A percentile compares a stretch with the other conserved stretches of the same genome.
These are phyloP conservation scores for Brachypalpus laphriformis DNA, from an alignment of 2,888 invertebrate genomes.

Conservation along the genomic window DNA sequence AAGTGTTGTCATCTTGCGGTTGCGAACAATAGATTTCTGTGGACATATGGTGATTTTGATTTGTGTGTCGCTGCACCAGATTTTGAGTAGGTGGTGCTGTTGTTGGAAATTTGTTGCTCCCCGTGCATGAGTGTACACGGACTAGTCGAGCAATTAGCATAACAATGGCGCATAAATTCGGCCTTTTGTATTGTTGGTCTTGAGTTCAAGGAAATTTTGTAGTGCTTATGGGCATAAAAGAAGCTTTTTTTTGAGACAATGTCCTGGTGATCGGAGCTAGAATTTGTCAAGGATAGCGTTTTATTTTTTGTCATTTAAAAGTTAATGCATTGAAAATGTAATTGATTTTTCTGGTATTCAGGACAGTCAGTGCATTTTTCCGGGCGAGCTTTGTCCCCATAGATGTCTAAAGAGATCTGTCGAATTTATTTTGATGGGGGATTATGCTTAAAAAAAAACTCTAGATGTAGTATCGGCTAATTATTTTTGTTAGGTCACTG, in stretches of 20 bases:
- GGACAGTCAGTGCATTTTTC: too few relatives aligned
- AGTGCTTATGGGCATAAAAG: neutral
- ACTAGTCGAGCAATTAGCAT: slow-evolving; percentile 69
- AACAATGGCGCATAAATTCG: slow-evolving; percentile 53
- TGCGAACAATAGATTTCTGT: slow-evolving; percentile 64
- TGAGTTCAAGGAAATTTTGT: neutral
- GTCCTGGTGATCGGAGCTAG: neutral
- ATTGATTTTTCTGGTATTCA: too few relatives aligned
- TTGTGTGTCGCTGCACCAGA: slow-evolving; percentile 68
- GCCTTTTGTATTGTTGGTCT: slow-evolving; percentile 9
- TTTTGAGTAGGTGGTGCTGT: slow-evolving; percentile 40
- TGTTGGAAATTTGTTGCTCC: slow-evolving; percentile 47
- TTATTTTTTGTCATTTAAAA: neutral
- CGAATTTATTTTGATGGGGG: too few relatives aligned
- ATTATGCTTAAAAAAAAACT: too few relatives aligned
- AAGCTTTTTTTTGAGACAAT: neutral
- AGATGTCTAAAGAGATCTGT: too few relatives aligned
- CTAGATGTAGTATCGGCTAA: too few relatives aligned
- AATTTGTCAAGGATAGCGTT: neutral
- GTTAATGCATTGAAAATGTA: too few relatives aligned
- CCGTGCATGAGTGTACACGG: neutral
- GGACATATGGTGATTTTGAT: slow-evolving; percentile 73
- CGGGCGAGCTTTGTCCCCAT: too few relatives aligned
- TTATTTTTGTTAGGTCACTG: too few relatives aligned
- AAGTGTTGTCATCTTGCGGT: slow-evolving; percentile 62